phyloP scores from a whole-genome alignment of 2,888 invertebrate species.

The Phania funesta region DNA sequence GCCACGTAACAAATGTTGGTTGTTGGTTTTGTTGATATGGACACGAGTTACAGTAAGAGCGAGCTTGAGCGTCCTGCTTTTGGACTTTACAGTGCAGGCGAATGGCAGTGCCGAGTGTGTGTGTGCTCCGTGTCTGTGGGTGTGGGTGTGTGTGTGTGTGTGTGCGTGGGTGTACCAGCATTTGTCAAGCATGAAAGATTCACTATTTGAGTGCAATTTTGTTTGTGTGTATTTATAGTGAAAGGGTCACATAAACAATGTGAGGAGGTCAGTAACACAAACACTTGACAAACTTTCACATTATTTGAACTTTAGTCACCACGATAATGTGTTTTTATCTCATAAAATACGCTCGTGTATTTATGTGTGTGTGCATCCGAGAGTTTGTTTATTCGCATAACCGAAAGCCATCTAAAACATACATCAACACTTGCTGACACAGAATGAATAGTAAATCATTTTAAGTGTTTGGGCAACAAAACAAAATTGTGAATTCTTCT shows the following conservation, averaged over 20 bases:
- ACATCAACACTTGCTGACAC: constrained; percentile 62
- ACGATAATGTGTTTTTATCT: background rate
- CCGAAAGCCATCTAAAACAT: constrained; percentile 55
- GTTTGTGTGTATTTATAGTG: constrained; percentile 22
- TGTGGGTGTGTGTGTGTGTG: too few relatives aligned
- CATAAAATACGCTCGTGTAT: background rate
- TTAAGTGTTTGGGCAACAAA: constrained; percentile 48
- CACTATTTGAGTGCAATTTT: background rate
- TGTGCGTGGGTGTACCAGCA: background rate
- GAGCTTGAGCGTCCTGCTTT: background rate
- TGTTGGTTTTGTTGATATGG: constrained; percentile 33
- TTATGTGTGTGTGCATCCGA: background rate
- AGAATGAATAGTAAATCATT: constrained; percentile 56
- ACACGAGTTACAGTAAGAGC: constrained; percentile 2
- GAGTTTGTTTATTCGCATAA: background rate
- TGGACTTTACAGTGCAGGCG: too few relatives aligned
- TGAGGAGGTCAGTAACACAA: constrained; percentile 53
- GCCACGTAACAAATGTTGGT: constrained; percentile 15
- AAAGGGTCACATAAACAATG: constrained; percentile 63
- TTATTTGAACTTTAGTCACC: constrained; percentile 61
- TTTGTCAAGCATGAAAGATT: constrained; percentile 4
- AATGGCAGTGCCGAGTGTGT: background rate
- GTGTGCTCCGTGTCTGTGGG: background rate
- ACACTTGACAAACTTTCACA: constrained; percentile 66
- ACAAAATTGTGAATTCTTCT: constrained; percentile 18